phyloP scores from a whole-genome alignment of 2,113 vertebrate species.

The Terrapene triunguis region DNA sequence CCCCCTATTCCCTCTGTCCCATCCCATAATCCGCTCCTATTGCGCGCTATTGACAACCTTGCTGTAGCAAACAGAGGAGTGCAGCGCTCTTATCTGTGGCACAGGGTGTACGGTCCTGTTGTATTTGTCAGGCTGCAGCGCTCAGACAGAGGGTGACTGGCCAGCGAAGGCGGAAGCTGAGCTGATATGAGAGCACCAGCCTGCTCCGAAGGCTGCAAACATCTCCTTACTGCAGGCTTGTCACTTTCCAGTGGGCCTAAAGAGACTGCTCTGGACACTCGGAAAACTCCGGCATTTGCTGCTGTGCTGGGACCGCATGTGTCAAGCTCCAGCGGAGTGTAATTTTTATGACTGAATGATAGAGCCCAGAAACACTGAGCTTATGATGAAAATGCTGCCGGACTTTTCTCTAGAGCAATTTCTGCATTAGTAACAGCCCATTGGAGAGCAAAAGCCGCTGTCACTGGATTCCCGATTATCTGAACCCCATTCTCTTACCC shows the following conservation, averaged over 20 bases:
- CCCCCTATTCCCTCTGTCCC: not conserved
- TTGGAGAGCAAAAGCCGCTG: not conserved
- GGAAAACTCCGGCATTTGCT: conserved; percentile 18
- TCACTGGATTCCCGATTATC: conserved; percentile 28
- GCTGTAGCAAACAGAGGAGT: not conserved
- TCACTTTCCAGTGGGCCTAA: not conserved
- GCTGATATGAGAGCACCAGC: not conserved
- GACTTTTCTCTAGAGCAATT: conserved; percentile 55
- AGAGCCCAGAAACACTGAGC: conserved; percentile 7
- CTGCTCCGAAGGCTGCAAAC: not conserved
- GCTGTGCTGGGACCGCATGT: not conserved
- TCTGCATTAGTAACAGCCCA: not conserved
- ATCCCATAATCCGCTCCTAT: not conserved
- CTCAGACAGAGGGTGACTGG: rapidly evolving
- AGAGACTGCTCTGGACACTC: not conserved
- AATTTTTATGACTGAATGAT: not conserved
- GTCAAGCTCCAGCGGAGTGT: conserved; percentile 3
- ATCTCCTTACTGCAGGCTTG: not conserved
- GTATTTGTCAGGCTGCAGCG: not conserved
- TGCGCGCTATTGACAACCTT: rapidly evolving
- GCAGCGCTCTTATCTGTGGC: rapidly evolving
- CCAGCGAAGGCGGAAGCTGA: rapidly evolving
- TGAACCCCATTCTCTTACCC: not conserved
- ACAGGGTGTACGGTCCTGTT: not conserved
- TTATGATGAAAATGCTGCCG: conserved; percentile 19